These are phyloP conservation scores for Hydra vulgaris DNA, from an alignment of 30 jellyfish, hydroid and myxozoan genomes.

Conservation along the genomic window DNA sequence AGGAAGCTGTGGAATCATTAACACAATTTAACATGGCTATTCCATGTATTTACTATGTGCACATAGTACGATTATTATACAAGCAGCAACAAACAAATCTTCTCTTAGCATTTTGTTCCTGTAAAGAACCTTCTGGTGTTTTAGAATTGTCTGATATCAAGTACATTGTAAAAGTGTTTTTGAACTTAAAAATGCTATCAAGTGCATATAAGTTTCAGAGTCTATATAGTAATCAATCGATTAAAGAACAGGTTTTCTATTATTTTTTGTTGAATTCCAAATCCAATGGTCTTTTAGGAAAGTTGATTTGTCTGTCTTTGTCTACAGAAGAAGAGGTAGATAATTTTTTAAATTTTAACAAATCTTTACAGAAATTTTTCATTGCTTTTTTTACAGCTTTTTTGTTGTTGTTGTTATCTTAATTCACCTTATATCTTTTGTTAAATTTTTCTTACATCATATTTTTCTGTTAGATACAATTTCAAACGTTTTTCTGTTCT, in stretches of 20 bases:
- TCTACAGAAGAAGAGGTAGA: slow-evolving; percentile 26
- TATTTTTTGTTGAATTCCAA: slow-evolving; percentile 12
- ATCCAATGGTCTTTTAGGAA: slow-evolving; percentile 13
- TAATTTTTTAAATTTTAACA: neutral
- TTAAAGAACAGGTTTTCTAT: slow-evolving; percentile 1
- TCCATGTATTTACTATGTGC: slow-evolving; percentile 5
- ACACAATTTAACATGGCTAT: slow-evolving; percentile 5
- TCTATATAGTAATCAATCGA: neutral
- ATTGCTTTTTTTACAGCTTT: too few relatives aligned
- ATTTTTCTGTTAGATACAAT: too few relatives aligned
- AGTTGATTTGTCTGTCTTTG: neutral
- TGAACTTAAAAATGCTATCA: slow-evolving; percentile 10
- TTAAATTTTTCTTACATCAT: too few relatives aligned
- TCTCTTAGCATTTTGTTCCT: slow-evolving; percentile 16
- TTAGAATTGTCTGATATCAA: slow-evolving; percentile 6
- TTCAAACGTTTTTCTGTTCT: too few relatives aligned
- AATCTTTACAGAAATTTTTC: too few relatives aligned
- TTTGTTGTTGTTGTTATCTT: too few relatives aligned
- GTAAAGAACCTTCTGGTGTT: slow-evolving; percentile 16
- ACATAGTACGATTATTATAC: slow-evolving; percentile 6
- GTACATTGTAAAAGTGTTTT: slow-evolving; percentile 3
- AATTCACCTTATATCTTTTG: too few relatives aligned
- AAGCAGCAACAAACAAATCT: neutral
- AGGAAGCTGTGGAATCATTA: slow-evolving; percentile 22
- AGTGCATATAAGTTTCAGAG: slow-evolving; percentile 16